Evolutionary conservation across 2,888 invertebrate genomes (phyloP), one percentile per base, ranked within the genome.

Genomic region (Allacma fusca): DNA sequence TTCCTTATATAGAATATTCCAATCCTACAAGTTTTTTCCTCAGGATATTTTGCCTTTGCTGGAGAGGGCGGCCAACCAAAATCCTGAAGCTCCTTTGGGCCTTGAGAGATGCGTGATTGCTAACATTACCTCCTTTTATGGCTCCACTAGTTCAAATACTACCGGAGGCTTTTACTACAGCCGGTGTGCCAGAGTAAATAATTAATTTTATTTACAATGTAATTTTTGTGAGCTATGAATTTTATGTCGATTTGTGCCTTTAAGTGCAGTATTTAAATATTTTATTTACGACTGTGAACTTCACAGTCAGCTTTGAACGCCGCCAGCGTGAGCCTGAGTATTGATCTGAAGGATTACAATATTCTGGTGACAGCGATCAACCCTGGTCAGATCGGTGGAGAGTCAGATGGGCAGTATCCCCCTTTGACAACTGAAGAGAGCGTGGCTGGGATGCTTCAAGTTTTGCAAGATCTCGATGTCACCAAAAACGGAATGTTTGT

Each of bases 301-400:
- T 88, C 89, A 80, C 86, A 95, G 94, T 90, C 92, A 73, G 96
- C 94, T 1, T 86, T 96, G 59, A 96, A 97, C 88, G 93, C 94
- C 84, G 92, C 93, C 0, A 94, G 95, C 0, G 93, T 92, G 86
- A 93, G 94, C 0, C 89, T 96, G 90, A 92, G 94, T 84, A 86
- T 93, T 9, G 96, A 96, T 87, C 88, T 96, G 80, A 91, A 91
- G 85, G 89, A 89, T 59, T 91, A 92, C 84, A 90, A 91, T 67
- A 95, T 97, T 82, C 85, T 95, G 21, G 93, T 91, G 1, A 89
- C 91, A 0, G 89, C 85, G 89, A 77, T 97, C 79, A 95, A 96
- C 87, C 96, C 96, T 0, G 96, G 96, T 1, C 96, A 96, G 96
- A 95, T 96, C 13, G 91, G 91, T 86, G 96, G 96, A 0, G 92